Evolutionary conservation across 2,797 vertebrate species (phyloP).

Genomic region (Muscicapa striata): DNA sequence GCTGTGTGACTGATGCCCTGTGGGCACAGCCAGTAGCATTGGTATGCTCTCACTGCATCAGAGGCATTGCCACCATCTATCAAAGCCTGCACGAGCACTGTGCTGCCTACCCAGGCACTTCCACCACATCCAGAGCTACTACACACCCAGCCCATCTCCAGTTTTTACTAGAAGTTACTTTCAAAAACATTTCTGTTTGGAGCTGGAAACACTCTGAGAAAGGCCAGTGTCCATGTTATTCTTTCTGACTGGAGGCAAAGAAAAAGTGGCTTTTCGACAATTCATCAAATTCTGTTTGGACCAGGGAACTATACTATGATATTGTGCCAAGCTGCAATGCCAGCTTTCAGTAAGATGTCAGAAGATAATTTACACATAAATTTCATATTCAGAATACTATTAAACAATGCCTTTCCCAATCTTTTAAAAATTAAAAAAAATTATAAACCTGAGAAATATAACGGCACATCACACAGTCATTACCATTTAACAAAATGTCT

Average conservation of each 20-base stretch:
- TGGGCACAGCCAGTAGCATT: not conserved
- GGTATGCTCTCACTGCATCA: accelerated
- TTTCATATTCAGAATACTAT: not conserved
- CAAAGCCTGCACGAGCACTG: not conserved
- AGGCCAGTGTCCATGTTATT: conserved; percentile 37
- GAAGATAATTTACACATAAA: conserved; percentile 53
- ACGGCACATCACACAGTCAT: not conserved
- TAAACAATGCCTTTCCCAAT: not conserved
- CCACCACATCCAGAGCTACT: not conserved
- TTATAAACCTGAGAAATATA: not conserved
- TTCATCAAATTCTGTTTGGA: conserved; percentile 53
- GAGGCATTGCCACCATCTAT: conserved; percentile 1
- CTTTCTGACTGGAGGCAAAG: conserved; percentile 60
- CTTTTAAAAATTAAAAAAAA: not conserved
- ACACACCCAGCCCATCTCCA: not conserved
- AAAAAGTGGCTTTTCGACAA: conserved; percentile 57
- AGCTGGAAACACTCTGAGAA: conserved; percentile 12
- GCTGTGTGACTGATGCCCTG: not conserved
- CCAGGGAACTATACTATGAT: not conserved
- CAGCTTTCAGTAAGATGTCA: conserved; percentile 62
- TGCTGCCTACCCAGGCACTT: not conserved
- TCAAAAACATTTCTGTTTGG: not conserved
- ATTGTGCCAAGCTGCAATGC: conserved; percentile 37
- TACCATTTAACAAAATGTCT: not conserved
- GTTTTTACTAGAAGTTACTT: not conserved